These are phyloP conservation scores for Macropus fuliginosus DNA, from an alignment of 2,797 vertebrate genomes.

Conservation along the genomic window DNA sequence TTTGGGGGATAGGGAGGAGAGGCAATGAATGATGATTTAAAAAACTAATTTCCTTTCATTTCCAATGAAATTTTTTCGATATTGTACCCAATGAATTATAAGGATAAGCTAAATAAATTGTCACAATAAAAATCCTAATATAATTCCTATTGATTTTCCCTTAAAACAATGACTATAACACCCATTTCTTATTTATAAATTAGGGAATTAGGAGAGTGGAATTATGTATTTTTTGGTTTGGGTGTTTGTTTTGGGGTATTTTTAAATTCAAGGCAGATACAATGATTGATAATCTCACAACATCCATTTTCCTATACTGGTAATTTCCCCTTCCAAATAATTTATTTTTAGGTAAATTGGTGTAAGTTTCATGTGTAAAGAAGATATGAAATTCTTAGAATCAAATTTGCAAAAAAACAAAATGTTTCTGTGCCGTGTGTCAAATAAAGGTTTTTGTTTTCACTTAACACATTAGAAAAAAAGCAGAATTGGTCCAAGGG, in stretches of 20 bases:
- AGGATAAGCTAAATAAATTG: not conserved
- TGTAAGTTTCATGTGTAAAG: not conserved
- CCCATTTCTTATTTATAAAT: conserved; percentile 40
- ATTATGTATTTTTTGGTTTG: not conserved
- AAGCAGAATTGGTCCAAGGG: too few species aligned
- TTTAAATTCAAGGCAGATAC: conserved; percentile 21
- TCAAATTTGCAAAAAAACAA: conserved; percentile 25
- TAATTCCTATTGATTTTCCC: not conserved
- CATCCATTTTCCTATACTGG: conserved; percentile 45
- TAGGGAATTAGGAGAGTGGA: conserved; percentile 27
- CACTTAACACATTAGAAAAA: not conserved
- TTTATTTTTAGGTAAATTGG: conserved; percentile 47
- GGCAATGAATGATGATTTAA: not conserved
- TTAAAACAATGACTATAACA: conserved; percentile 36
- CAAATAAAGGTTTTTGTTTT: conserved; percentile 14
- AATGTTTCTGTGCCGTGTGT: conserved; percentile 1
- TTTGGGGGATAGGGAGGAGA: not conserved
- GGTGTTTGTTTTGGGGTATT: not conserved
- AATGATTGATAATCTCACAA: conserved; percentile 27
- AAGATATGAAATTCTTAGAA: conserved; percentile 5
- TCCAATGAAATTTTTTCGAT: conserved; percentile 27
- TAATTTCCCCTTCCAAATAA: conserved; percentile 28
- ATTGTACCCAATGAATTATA: conserved; percentile 41
- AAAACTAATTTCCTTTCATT: not conserved
- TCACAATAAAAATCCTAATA: not conserved